A percentile compares a stretch with the other conserved stretches of the same genome.
These are phyloP conservation scores for Junonia oenone DNA, from an alignment of 2,888 invertebrate genomes.

Conservation along the genomic window DNA sequence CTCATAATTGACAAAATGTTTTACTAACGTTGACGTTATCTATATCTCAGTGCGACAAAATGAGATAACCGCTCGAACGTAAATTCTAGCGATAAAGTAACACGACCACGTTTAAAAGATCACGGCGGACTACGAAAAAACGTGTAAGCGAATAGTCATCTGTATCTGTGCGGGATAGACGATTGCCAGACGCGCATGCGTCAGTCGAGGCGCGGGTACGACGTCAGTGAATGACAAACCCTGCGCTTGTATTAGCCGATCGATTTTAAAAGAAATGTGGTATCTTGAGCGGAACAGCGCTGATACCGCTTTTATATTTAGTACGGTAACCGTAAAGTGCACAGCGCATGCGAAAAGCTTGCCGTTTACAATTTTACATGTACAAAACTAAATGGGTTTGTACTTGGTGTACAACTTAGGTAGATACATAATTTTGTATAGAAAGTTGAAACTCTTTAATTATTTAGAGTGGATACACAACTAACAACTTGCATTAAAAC, in stretches of 20 bases:
- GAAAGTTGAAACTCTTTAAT: constrained; percentile 10
- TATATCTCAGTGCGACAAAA: constrained; percentile 72
- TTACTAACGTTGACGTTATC: constrained; percentile 61
- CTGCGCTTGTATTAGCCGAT: constrained; percentile 68
- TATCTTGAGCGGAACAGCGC: constrained; percentile 38
- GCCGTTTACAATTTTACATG: constrained; percentile 15
- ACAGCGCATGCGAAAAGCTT: constrained; percentile 33
- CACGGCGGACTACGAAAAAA: constrained; percentile 56
- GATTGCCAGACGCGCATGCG: constrained; percentile 77
- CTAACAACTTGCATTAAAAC: background rate
- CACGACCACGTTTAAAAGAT: constrained; percentile 63
- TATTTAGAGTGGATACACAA: constrained; percentile 11
- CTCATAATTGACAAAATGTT: constrained; percentile 68
- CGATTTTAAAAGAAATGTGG: constrained; percentile 69
- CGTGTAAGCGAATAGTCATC: constrained; percentile 59
- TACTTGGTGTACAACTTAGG: constrained; percentile 5
- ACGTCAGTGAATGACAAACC: constrained; percentile 76
- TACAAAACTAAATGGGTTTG: constrained; percentile 1
- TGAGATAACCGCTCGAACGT: constrained; percentile 60
- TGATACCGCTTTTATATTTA: constrained; percentile 37
- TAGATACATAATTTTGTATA: constrained; percentile 11
- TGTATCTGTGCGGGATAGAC: constrained; percentile 71
- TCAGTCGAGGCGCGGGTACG: constrained; percentile 54
- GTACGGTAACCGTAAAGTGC: constrained; percentile 33
- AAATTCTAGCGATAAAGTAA: constrained; percentile 60